Evolutionary conservation across 2,797 vertebrate species (phyloP).

Genomic region (Limosa lapponica): DNA sequence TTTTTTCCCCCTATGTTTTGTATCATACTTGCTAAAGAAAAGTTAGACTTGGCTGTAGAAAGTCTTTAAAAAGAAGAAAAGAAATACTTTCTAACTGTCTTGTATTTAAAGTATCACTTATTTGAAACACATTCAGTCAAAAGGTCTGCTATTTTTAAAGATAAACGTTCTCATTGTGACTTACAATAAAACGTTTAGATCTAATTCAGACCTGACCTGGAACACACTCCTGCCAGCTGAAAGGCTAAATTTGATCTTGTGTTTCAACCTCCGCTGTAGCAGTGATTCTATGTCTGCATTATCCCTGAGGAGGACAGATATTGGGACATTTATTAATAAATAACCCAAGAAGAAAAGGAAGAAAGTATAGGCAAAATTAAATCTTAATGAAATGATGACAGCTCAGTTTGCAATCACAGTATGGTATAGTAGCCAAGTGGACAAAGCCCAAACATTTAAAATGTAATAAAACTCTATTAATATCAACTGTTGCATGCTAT

Average conservation of each 20-base stretch:
- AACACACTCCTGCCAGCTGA: not conserved
- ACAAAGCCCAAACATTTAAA: not conserved
- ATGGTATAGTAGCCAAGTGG: not conserved
- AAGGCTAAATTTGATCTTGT: not conserved
- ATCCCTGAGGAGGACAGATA: not conserved
- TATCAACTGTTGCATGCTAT: not conserved
- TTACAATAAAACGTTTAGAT: not conserved
- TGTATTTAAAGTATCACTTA: not conserved
- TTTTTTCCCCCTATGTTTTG: fast-evolving
- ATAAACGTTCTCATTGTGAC: not conserved
- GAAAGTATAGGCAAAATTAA: not conserved
- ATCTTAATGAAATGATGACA: not conserved
- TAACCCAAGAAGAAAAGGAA: not conserved
- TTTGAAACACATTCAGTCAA: not conserved
- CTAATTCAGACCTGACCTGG: not conserved
- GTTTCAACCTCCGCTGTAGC: not conserved
- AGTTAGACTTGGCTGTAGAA: not conserved
- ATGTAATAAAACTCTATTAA: not conserved
- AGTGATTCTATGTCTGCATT: not conserved
- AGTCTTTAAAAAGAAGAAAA: not conserved
- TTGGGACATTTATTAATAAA: not conserved
- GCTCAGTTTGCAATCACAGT: not conserved
- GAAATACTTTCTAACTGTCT: not conserved
- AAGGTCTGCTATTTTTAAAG: not conserved
- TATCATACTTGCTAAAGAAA: not conserved